These are phyloP conservation scores for Gnatocerus cornutus DNA, from an alignment of 2,888 invertebrate species.

Conservation along the genomic window DNA sequence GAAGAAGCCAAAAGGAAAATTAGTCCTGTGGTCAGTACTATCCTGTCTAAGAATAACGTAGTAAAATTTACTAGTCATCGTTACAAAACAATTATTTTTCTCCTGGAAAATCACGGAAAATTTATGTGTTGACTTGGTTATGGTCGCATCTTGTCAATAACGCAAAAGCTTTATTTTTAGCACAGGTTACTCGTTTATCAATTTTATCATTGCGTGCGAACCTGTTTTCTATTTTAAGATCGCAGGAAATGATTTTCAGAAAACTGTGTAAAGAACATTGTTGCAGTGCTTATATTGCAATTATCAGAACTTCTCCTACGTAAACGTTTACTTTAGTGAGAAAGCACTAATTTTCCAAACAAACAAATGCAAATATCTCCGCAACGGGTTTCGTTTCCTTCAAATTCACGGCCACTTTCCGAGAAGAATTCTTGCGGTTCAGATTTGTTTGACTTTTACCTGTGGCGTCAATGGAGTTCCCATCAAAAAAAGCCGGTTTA, in stretches of 20 bases:
- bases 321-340: neutral
- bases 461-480: neutral
- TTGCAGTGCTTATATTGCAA: neutral
- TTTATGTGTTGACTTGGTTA: too few species aligned
- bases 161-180: neutral
- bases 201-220: neutral
- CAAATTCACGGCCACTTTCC: conserved; percentile 15
- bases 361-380: neutral
- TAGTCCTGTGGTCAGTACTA: too few species aligned
- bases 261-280: neutral
- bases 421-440: neutral
- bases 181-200: neutral
- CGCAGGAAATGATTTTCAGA: neutral
- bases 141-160: neutral
- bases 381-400: conserved; percentile 1
- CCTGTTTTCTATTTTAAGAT: neutral
- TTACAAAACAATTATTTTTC: too few species aligned
- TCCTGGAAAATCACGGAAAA: too few species aligned
- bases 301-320: neutral
- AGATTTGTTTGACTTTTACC: neutral
- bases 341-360: conserved; percentile 1
- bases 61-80: too few species aligned
- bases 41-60: too few species aligned
- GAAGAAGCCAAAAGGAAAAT: too few species aligned
- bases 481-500: neutral